Evolutionary conservation across 2,113 vertebrate species (phyloP), one percentile per base, ranked within the genome.

Genomic region (Crotophaga sulcirostris): DNA sequence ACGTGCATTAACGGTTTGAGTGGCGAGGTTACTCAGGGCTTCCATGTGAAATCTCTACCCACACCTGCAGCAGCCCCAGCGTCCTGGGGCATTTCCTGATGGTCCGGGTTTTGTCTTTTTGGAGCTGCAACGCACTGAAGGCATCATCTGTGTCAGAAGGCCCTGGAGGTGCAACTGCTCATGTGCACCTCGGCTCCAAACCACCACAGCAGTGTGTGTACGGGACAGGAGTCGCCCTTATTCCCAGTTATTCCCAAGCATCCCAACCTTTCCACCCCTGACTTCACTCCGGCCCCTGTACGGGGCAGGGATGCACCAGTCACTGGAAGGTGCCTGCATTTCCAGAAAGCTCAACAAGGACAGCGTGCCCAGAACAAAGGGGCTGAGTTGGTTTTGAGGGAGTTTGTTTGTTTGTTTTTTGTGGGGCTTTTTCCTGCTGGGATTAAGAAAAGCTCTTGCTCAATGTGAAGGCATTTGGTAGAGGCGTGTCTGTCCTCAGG

Each of bases 391-490:
- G 0, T 59, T 89, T 45, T n/a, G 51, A 29, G 66, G 16, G 28
- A 59, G 16, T 49, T 64, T 40, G 38, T 15, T 68, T 83, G 13
- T 7, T 69, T 59, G 47, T 21, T 49, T 23, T 21, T 58, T 63
- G 10, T n/a, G 28, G 14, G 6, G 9, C 42, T 51, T 92, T 38
- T 8, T 24, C 54, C 58, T 83, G 40, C 62, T 89, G 69, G 78
- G 77, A 72, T 84, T 69, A 72, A 87, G 87, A 79, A 75, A 91
- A 68, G 62, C n/a, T 93, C 62, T 94, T 94, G 62, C 87, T 91
- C 87, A 85, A 60, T 67, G 87, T 31, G 40, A 82, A 69, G 40
- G 33, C 44, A 73, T 91, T 89, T 16, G 17, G 66, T 59, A 80
- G 75, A 77, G 72, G 72, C 34, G 0, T 74, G 94, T 34, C 74